Conservation (phyloP, 1,140 invertebrate genomes). For the Trichonephila inaurata region DNA sequence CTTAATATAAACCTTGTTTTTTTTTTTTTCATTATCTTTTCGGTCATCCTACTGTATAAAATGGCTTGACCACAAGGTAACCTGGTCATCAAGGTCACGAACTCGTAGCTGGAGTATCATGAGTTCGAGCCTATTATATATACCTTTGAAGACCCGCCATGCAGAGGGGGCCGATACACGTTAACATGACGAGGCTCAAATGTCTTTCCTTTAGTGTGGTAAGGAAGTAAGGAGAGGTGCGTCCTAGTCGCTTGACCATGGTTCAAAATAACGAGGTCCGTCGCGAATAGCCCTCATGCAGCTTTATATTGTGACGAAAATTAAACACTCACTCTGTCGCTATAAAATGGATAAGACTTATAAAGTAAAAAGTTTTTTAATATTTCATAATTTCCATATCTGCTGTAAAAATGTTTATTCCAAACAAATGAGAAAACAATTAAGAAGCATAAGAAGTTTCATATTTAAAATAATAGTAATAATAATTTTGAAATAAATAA, state of each 20-base stretch:
- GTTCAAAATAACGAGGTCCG: neutral
- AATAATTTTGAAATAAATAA: too few species aligned
- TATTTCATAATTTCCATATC: too few species aligned
- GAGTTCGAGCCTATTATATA: neutral
- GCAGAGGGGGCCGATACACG: neutral
- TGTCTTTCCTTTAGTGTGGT: neutral
- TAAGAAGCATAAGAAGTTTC: too few species aligned
- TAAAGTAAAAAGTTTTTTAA: too few species aligned
- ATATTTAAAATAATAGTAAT: too few species aligned
- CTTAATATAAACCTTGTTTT: neutral
- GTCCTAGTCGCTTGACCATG: neutral
- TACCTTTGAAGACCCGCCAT: neutral
- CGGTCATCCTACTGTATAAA: too few species aligned
- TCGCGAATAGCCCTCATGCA: too few species aligned
- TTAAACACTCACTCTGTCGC: too few species aligned
- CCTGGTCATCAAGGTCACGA: neutral
- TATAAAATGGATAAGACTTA: too few species aligned
- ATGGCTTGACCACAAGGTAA: neutral
- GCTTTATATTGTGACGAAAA: neutral
- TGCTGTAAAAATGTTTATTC: too few species aligned
- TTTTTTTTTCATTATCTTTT: too few species aligned
- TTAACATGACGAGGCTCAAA: neutral
- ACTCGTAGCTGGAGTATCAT: neutral
- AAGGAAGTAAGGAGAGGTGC: neutral
- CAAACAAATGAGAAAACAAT: too few species aligned